phyloP scores from a whole-genome alignment of 2,888 invertebrate species.

The Chelonus formosanus region DNA sequence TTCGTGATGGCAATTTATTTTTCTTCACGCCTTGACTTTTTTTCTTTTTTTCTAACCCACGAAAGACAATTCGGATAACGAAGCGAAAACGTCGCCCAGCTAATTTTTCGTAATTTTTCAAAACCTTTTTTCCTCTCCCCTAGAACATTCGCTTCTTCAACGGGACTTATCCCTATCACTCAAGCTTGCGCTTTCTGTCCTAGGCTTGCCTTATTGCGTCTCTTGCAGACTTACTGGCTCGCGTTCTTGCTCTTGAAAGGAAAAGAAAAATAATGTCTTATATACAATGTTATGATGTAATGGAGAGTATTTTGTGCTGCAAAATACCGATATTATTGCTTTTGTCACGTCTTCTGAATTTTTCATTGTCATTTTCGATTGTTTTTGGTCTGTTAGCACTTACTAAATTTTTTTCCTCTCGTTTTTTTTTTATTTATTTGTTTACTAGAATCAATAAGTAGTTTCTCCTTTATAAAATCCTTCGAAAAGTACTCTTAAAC shows the following conservation, averaged over 20 bases:
- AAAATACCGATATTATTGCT: conserved; percentile 55
- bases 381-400: conserved; percentile 2
- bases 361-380: conserved; percentile 38
- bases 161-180: conserved; percentile 31
- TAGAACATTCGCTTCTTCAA: conserved; percentile 3
- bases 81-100: conserved; percentile 55
- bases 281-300: conserved; percentile 58
- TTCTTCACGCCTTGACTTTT: conserved; percentile 23
- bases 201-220: conserved; percentile 11
- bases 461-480: too few species aligned
- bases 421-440: conserved; percentile 25
- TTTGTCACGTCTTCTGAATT: conserved; percentile 40
- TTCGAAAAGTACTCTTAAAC: too few species aligned
- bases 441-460: conserved; percentile 14
- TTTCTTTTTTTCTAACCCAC: conserved; percentile 26
- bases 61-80: conserved; percentile 45
- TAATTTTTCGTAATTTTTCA: conserved; percentile 62
- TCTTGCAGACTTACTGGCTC: conserved; percentile 40
- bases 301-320: conserved; percentile 62
- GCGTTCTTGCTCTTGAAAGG: conserved; percentile 36
- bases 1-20: conserved; percentile 38
- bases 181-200: conserved; percentile 25
- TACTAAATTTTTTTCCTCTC: conserved; percentile 24
- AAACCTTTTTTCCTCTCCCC: conserved; percentile 36
- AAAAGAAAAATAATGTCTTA: conserved; percentile 60